Evolutionary conservation across 2,113 vertebrate species (phyloP), one percentile per base, ranked within the genome.

Genomic region (Zosterops japonicus): DNA sequence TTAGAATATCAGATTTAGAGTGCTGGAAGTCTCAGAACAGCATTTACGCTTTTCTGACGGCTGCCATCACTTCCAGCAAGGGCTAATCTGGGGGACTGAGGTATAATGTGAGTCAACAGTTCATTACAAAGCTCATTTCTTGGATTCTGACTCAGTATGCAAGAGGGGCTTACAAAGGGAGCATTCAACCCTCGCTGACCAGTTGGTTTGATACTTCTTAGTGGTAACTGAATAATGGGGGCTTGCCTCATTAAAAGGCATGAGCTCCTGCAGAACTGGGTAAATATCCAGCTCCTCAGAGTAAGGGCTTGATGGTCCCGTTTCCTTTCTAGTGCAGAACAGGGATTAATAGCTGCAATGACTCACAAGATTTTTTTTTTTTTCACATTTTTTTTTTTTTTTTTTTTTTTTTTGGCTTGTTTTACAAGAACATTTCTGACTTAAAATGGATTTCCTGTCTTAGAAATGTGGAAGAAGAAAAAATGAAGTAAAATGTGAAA

Each of bases 1-100:
- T 94, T 93, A 95, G 82, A 94, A 85, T 28, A 83, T 70, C 67
- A 74, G 69, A 94, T 96, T 83, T 78, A 52, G 78, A 68, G 23
- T 59, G 39, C 77, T 92, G 44, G 39, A 89, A 80, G 42, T n/a
- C 64, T 70, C 36, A n/a, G 47, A 31, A 36, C 2, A 6, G 50
- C 47, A 60, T 84, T 83, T 71, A 18, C 6, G 12, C 46, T 84
- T 94, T 87, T 68, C 65, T 75, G 71, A 60, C 3, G 8, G 12
- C 83, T 93, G 20, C 49, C 31, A 3, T 64, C 19, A 22, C n/a
- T 64, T 82, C 19, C 44, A 80, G 14, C 35, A 56, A 31, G 46
- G 29, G 33, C 39, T 57, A 46, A 31, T 72, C 15, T 52, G 68
- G 55, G 27, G 24, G 75, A 65, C 0, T 67, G 44, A 53, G 69